Percentiles rank a stretch among this genome's conserved stretches.
Evolutionary conservation across 2,797 vertebrate genomes (phyloP).

Genomic region (Thunnus albacares): DNA sequence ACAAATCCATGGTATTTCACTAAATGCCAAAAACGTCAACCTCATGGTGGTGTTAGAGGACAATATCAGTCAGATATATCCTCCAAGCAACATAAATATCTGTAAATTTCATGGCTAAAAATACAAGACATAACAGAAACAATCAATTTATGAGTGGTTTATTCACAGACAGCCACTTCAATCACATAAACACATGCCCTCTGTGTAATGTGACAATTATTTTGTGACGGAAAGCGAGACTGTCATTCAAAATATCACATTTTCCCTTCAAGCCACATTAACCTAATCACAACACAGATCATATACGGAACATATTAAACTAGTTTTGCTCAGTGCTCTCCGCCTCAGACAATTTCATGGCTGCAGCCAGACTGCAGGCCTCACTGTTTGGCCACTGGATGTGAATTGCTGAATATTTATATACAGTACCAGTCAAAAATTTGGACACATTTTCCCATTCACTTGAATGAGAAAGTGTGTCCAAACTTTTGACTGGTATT

Average conservation of each 20-base stretch:
- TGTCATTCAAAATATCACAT: constrained; percentile 7
- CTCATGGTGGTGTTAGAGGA: no score
- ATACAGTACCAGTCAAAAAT: no score
- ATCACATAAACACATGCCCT: not conserved
- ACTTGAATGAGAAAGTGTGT: no score
- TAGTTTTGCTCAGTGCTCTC: not conserved
- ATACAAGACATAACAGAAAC: not conserved
- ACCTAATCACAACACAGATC: constrained; percentile 16
- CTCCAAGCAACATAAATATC: no score
- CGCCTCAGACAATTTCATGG: not conserved
- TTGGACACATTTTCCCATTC: no score
- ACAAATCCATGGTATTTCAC: no score
- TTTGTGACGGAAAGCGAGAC: not conserved
- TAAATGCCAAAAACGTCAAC: no score
- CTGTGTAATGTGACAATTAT: constrained; percentile 10
- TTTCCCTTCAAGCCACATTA: constrained; percentile 28
- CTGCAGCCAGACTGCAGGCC: not conserved
- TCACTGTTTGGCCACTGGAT: not conserved
- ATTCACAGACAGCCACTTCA: not conserved
- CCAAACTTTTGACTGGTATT: no score
- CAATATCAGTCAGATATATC: no score
- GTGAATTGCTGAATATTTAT: not conserved
- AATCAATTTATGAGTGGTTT: not conserved
- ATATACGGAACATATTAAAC: not conserved
- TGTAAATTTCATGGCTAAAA: no score